Evolutionary conservation across 2,113 vertebrate genomes (phyloP).

Genomic region (Notarius quadriscutis): DNA sequence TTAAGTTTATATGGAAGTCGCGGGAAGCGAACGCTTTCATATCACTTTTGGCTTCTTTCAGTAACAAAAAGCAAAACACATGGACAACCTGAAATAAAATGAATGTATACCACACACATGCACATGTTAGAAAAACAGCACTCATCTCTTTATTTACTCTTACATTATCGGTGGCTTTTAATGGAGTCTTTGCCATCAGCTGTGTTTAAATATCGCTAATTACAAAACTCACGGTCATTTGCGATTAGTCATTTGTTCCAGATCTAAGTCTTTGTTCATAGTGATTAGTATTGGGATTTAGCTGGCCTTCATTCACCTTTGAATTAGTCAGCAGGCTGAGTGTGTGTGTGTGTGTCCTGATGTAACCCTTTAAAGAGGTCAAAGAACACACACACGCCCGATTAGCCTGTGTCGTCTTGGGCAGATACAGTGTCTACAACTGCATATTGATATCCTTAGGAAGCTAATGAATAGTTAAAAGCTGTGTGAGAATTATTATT

Average conservation of each 20-base stretch:
- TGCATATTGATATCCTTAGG: neutral
- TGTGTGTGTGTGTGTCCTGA: neutral
- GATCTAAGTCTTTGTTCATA: neutral
- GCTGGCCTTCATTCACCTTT: neutral
- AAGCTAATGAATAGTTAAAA: neutral
- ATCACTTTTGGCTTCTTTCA: constrained; percentile 15
- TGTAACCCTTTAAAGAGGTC: neutral
- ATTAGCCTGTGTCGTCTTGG: neutral
- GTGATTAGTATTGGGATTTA: neutral
- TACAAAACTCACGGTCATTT: neutral
- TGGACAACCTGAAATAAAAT: constrained; percentile 31
- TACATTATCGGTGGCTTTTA: neutral
- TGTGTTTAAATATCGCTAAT: neutral
- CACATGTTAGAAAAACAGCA: neutral
- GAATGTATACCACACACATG: neutral
- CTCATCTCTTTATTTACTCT: neutral
- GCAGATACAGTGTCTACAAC: neutral
- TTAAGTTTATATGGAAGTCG: constrained; percentile 4
- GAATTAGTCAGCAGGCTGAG: neutral
- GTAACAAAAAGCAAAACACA: constrained; percentile 45
- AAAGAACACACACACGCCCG: neutral
- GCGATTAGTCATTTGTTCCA: constrained; percentile 7
- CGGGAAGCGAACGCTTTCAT: neutral
- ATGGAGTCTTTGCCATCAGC: neutral
- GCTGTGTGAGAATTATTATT: neutral